phyloP scores from a whole-genome alignment of 2,888 invertebrate species.

The Orchesella flavescens region DNA sequence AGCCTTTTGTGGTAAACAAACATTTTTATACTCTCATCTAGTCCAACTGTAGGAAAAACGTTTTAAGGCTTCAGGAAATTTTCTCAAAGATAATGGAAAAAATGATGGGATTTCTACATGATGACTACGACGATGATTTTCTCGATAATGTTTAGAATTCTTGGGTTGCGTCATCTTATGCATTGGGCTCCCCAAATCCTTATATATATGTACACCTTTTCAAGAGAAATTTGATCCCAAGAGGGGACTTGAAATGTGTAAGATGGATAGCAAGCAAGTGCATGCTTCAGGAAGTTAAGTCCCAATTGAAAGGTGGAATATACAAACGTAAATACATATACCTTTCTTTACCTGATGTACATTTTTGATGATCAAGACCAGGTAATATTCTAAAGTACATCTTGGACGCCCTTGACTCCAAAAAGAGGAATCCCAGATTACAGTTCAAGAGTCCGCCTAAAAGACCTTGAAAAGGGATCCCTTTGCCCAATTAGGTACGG shows the following conservation, averaged over 20 bases:
- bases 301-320: background rate
- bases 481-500: constrained; percentile 20
- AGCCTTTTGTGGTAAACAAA: background rate
- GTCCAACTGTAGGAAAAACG: background rate
- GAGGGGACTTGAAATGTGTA: too few species aligned
- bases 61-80: background rate
- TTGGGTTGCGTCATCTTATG: too few species aligned
- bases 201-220: too few species aligned
- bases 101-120: too few species aligned
- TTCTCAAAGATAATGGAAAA: too few species aligned
- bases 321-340: too few species aligned
- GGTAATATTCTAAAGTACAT: background rate
- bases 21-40: background rate
- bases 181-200: too few species aligned
- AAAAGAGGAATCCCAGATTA: constrained; percentile 51
- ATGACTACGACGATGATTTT: too few species aligned
- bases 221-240: too few species aligned
- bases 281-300: constrained; percentile 21
- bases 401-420: constrained; percentile 68
- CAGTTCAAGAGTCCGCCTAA: constrained; percentile 46
- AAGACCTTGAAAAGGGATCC: constrained; percentile 61
- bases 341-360: too few species aligned
- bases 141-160: too few species aligned
- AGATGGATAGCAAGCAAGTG: too few species aligned
- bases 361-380: background rate